These are phyloP conservation scores for Alcedo quadribrachys DNA, from an alignment of 2,797 vertebrate species.

Conservation along the genomic window DNA sequence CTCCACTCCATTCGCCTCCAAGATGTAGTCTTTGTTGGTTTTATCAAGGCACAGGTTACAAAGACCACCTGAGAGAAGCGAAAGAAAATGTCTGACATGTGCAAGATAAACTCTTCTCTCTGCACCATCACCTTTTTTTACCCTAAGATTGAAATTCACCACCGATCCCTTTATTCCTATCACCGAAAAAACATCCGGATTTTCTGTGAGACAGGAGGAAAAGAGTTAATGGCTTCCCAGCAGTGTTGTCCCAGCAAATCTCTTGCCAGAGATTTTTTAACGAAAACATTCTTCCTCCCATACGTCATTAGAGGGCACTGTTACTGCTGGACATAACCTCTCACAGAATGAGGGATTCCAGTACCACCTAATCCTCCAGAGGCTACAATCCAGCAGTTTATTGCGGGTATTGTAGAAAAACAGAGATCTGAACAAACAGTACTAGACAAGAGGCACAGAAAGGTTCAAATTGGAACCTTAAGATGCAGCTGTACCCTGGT, in stretches of 20 bases:
- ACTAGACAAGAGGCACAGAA: not conserved
- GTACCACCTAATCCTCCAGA: not conserved
- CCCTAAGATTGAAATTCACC: not conserved
- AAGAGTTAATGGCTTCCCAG: not conserved
- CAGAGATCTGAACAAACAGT: not conserved
- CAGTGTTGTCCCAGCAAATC: no score
- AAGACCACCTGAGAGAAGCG: conserved; percentile 84
- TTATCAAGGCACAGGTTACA: conserved; percentile 94
- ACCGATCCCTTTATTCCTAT: not conserved
- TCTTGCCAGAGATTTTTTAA: not conserved
- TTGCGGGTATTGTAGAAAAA: not conserved
- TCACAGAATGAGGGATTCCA: not conserved
- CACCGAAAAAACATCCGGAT: not conserved
- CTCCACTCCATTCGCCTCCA: conserved; percentile 83
- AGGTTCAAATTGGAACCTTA: no score
- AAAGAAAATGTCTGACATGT: not conserved
- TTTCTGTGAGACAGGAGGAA: not conserved
- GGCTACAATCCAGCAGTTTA: not conserved
- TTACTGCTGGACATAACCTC: not conserved
- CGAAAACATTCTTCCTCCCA: not conserved
- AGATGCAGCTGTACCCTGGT: not conserved
- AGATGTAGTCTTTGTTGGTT: conserved; percentile 85
- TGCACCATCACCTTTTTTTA: not conserved
- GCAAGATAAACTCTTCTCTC: not conserved
- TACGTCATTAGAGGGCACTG: conserved; percentile 20